Evolutionary conservation across 1,140 invertebrate species (phyloP).

Genomic region (Camponotus vicinus): DNA sequence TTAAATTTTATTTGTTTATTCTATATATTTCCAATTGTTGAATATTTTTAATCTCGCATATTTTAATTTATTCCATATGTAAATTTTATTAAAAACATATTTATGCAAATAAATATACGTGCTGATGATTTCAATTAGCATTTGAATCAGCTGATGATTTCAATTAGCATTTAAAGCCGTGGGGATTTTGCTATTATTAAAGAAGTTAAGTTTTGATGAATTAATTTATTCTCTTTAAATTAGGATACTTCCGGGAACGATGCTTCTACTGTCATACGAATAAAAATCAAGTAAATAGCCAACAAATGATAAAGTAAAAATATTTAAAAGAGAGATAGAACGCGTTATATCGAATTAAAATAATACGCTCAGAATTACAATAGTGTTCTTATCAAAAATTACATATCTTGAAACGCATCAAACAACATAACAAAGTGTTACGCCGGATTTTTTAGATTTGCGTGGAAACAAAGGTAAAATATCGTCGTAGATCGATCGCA

Average conservation of each 20-base stretch:
- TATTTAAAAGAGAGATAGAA: neutral
- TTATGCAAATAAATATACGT: neutral
- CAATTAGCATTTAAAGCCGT: neutral
- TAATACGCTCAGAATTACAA: too few species aligned
- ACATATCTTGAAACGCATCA: neutral
- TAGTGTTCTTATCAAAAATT: neutral
- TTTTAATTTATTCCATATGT: too few species aligned
- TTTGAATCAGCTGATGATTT: neutral
- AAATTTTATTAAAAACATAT: too few species aligned
- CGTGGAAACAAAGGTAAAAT: constrained; percentile 1
- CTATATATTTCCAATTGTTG: too few species aligned
- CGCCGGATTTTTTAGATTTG: neutral
- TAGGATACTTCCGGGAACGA: too few species aligned
- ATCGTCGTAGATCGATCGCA: constrained; percentile 24
- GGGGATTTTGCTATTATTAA: neutral
- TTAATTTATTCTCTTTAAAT: neutral
- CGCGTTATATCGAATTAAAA: too few species aligned
- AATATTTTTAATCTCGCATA: too few species aligned
- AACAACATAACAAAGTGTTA: neutral
- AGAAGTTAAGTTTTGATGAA: neutral
- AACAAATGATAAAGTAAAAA: neutral
- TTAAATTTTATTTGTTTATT: too few species aligned
- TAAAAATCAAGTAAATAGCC: constrained; percentile 2
- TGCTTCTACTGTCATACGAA: neutral
- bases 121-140: neutral